These are phyloP conservation scores for Agriopis aurantiaria DNA, from an alignment of 2,888 invertebrate genomes.

Conservation along the genomic window DNA sequence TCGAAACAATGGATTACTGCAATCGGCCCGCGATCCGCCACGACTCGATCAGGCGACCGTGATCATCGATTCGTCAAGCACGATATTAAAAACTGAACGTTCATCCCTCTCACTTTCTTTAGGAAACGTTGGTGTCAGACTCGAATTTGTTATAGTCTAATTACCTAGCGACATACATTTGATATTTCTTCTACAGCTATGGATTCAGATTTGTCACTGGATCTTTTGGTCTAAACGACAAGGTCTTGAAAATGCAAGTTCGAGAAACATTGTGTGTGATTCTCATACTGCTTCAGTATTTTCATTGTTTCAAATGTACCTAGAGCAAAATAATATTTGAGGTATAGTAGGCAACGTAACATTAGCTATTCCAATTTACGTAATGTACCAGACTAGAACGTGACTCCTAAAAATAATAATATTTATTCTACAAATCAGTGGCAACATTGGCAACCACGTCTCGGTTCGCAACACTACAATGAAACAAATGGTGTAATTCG, in stretches of 20 bases:
- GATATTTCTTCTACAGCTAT: background rate
- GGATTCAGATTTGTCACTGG: background rate
- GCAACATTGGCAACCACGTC: conserved; percentile 18
- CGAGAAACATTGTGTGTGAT: too few species aligned
- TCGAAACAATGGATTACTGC: conserved; percentile 48
- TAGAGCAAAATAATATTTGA: background rate
- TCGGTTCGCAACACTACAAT: background rate
- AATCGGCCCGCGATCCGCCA: conserved; percentile 51
- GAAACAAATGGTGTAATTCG: conserved; percentile 21
- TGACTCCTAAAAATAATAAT: conserved; percentile 41
- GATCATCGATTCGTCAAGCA: conserved; percentile 63
- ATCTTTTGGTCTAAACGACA: background rate
- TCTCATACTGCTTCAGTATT: too few species aligned
- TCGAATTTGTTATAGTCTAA: conserved; percentile 18
- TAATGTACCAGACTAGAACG: conserved; percentile 20
- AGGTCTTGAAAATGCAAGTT: too few species aligned
- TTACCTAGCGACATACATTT: conserved; percentile 10
- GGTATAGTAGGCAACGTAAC: background rate
- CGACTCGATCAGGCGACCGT: conserved; percentile 55
- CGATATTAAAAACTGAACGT: conserved; percentile 50
- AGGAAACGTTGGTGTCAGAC: background rate
- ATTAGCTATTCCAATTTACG: conserved; percentile 30
- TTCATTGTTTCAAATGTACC: background rate
- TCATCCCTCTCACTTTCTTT: conserved; percentile 62
- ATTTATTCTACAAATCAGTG: conserved; percentile 49